Evolutionary conservation across 2,888 invertebrate genomes (phyloP), one percentile per base, ranked within the genome.

Genomic region (Acanthosepion pharaonis): DNA sequence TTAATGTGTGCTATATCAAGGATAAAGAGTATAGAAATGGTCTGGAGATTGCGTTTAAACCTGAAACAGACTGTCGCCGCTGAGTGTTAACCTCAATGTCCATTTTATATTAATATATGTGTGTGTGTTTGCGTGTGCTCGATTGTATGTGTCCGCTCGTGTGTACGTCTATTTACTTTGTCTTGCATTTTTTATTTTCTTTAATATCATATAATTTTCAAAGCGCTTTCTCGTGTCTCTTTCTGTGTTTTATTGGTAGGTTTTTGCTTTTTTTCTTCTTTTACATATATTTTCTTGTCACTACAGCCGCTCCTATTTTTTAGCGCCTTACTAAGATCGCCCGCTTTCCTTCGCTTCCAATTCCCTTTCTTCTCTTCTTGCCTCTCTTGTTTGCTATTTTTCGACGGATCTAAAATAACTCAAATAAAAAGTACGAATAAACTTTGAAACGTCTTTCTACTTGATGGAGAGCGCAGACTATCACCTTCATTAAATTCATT

Each of bases 401-500:
- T 78, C n/a, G n/a, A 15, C 11, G n/a, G 78, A 78, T 33, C 78
- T n/a, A 15, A 78, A n/a, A n/a, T 78, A 78, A 78, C 78, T 15
- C 6, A 9, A 33, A 78, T 28, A 28, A n/a, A 78, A 78, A 78
- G 78, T 78, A 15, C 78, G n/a, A 78, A 78, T 78, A 78, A 78
- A 78, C n/a, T 78, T 78, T 33, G 78, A 78, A n/a, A 78, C 78
- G 78, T 15, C n/a, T 18, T n/a, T 78, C n/a, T n/a, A 9, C 15
- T 20, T 78, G 78, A 33, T 78, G 33, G 78, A n/a, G n/a, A 78
- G 15, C 15, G n/a, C 78, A 78, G 78, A 33, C 78, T 78, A 78
- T n/a, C n/a, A 78, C 78, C 78, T 78, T 78, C n/a, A 78, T 78
- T 78, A 78, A 78, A 78, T n/a, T n/a, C 78, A 78, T 78, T n/a